phyloP scores from a whole-genome alignment of 2,797 vertebrate species.

The Thalassophryne amazonica region DNA sequence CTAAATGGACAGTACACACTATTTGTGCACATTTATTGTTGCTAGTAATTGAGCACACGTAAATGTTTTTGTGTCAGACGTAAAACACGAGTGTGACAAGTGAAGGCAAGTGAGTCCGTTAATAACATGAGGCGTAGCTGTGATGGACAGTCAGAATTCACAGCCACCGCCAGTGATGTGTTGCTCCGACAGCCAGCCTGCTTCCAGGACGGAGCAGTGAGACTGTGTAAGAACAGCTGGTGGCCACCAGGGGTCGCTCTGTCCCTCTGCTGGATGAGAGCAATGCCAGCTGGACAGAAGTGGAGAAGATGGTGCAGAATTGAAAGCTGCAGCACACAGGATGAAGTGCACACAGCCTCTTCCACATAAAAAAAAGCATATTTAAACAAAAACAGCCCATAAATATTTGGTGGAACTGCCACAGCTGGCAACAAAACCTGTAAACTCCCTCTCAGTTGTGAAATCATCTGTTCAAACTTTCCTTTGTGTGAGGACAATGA shows the following conservation, averaged over 20 bases:
- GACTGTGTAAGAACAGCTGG: conserved; percentile 2
- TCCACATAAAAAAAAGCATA: conserved; percentile 57
- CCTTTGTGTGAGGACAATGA: conserved; percentile 39
- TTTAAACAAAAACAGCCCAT: conserved; percentile 55
- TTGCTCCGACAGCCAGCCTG: conserved; percentile 13
- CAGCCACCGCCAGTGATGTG: neutral
- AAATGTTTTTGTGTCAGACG: conserved; percentile 59
- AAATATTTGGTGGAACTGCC: conserved; percentile 64
- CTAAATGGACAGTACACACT: no score
- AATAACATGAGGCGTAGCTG: conserved; percentile 27
- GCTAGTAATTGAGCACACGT: no score
- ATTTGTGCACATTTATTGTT: no score
- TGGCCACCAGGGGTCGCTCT: conserved; percentile 74
- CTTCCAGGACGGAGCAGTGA: neutral
- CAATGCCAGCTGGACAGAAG: conserved; percentile 43
- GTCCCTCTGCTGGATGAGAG: conserved; percentile 37
- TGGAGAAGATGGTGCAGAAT: conserved; percentile 42
- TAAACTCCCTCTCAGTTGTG: conserved; percentile 55
- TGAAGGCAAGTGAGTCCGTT: conserved; percentile 37
- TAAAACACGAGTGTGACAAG: conserved; percentile 50
- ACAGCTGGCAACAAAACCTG: conserved; percentile 55
- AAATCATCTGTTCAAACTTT: conserved; percentile 55
- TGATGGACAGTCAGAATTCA: conserved; percentile 1
- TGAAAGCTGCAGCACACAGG: conserved; percentile 33
- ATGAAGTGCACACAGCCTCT: conserved; percentile 32